phyloP scores from a whole-genome alignment of 2,888 invertebrate genomes.

The Formica aserva region DNA sequence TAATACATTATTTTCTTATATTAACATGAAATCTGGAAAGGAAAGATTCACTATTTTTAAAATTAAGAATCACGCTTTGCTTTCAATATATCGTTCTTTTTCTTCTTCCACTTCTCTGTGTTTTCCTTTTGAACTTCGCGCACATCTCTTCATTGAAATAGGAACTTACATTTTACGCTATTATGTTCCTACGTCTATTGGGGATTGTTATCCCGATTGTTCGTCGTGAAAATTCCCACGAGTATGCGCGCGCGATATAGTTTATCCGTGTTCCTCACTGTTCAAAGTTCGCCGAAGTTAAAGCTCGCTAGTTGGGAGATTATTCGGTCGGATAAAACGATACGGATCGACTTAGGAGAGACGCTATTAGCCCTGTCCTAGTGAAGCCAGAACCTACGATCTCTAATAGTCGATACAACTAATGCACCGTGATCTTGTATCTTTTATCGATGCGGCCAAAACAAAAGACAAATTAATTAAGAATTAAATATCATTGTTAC shows the following conservation, averaged over 20 bases:
- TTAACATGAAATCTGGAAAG: background rate
- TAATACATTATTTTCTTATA: background rate
- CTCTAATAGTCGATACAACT: slow-evolving; percentile 23
- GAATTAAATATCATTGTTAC: background rate
- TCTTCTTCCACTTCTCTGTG: background rate
- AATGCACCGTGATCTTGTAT: background rate
- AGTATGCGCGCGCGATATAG: slow-evolving; percentile 21
- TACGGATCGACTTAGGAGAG: slow-evolving; percentile 16
- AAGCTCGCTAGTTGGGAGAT: slow-evolving; percentile 46
- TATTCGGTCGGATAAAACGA: slow-evolving; percentile 30
- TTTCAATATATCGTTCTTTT: background rate
- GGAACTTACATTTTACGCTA: background rate
- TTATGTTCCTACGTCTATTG: slow-evolving; percentile 9
- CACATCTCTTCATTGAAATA: slow-evolving; percentile 1
- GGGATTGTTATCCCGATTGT: slow-evolving; percentile 13
- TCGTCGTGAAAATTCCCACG: slow-evolving; percentile 35
- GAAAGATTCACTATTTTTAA: background rate
- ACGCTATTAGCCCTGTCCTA: slow-evolving; percentile 26
- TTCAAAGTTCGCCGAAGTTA: slow-evolving; percentile 49
- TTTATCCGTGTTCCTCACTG: slow-evolving; percentile 37
- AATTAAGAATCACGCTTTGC: background rate
- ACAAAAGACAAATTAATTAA: background rate
- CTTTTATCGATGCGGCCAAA: background rate
- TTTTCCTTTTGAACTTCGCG: background rate
- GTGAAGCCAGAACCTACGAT: slow-evolving; percentile 7